Conservation (phyloP, 2,113 vertebrate species). For the Aegithalos caudatus region DNA sequence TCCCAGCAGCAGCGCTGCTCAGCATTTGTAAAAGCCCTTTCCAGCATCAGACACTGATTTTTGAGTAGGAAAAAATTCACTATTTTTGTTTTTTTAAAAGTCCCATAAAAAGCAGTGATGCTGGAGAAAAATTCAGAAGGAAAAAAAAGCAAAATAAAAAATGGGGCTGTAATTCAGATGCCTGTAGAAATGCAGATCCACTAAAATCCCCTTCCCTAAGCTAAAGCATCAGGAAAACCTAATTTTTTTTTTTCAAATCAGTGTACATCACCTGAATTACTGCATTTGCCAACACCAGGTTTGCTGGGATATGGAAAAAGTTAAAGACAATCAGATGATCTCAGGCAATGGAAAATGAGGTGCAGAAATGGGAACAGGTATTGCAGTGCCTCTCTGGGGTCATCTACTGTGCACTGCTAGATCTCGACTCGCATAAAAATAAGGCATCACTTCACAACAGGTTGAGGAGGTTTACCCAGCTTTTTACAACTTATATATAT, state of each 20-base stretch:
- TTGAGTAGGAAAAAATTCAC: not conserved
- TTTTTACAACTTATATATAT: not conserved
- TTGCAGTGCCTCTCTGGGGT: not conserved
- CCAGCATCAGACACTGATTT: slow-evolving; percentile 15
- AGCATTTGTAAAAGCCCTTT: not conserved
- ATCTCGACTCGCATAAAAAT: not conserved
- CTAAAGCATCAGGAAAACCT: not conserved
- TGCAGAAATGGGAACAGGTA: not conserved
- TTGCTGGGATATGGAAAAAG: not conserved
- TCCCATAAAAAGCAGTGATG: not conserved
- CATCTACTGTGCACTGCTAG: not conserved
- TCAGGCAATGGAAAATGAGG: rapidly evolving
- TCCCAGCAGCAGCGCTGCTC: not conserved
- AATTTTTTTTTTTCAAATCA: not conserved
- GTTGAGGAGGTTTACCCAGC: not conserved
- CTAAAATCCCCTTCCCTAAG: not conserved
- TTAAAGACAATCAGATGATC: not conserved
- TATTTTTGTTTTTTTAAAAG: not conserved
- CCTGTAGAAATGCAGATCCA: not conserved
- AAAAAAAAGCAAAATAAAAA: not conserved
- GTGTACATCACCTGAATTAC: not conserved
- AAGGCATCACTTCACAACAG: not conserved
- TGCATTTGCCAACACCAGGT: not conserved
- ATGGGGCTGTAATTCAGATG: not conserved
- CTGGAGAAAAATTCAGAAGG: not conserved